Evolutionary conservation across 2,797 vertebrate genomes (phyloP), one percentile per base, ranked within the genome.

Genomic region (Enteromius thamalakanensis): DNA sequence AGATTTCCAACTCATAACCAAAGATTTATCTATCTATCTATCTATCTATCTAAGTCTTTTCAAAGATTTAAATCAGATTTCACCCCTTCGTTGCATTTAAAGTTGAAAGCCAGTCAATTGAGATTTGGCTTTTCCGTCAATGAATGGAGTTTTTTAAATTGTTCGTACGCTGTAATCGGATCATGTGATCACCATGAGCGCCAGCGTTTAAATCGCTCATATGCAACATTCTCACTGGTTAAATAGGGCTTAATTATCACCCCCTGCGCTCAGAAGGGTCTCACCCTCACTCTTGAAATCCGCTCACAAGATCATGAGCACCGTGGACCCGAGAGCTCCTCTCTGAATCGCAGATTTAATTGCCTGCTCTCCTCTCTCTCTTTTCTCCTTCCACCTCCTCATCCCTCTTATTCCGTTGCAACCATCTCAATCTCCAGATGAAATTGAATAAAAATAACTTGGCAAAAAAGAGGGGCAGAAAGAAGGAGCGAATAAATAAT

Each of bases 201-300:
- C 17, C 3, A 1, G n/a, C 3, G 34, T 68, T 76, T 76, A 37
- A 77, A 67, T 37, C 6, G 8, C 49, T 81, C n/a, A 2, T 45
- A 60, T 84, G 65, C 60, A 53, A 71, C 71, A 55, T 45, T 47
- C 42, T 76, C 53, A n/a, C 70, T 75, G 71, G 69, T 83, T 84
- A 81, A 83, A 85, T 86, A 71, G 58, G 64, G 79, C 62, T 88
- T 88, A 88, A 87, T 87, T 87, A 89, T 85, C 85, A 68, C 79
- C 81, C 80, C 67, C 34, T 68, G 72, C 14, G 15, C 62, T 85
- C 82, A 79, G 70, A 85, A 71, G 68, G 80, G 82, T 60, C 86
- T 85, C 84, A 12, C 62, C 62, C 70, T 53, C 79, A 76, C 67
- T 75, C 81, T 67, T 37, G 51, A 81, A 76, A 86, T 88, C 87